Evolutionary conservation across 2,113 vertebrate genomes (phyloP).

Genomic region (Corythoichthys intestinalis): DNA sequence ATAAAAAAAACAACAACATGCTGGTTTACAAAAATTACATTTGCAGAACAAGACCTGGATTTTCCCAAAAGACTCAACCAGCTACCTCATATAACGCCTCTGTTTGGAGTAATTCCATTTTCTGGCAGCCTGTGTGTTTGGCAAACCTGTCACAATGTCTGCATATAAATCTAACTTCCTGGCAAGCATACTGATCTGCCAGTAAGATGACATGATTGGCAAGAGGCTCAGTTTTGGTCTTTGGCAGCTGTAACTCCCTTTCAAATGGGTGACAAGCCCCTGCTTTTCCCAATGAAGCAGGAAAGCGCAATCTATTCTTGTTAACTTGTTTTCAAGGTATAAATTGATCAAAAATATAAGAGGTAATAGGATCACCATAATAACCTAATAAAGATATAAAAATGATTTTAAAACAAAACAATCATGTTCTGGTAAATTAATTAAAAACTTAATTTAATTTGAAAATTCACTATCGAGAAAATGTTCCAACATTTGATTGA

Average conservation of each 20-base stretch:
- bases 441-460: neutral
- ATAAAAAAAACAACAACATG: constrained; percentile 2
- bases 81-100: constrained; percentile 15
- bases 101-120: constrained; percentile 27
- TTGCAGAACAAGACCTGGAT: constrained; percentile 19
- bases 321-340: constrained; percentile 4
- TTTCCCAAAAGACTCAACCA: constrained; percentile 5
- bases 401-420: no score
- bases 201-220: constrained; percentile 59
- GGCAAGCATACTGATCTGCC: constrained; percentile 46
- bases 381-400: neutral
- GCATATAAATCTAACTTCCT: constrained; percentile 51
- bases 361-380: neutral
- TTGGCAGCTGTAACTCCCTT: constrained; percentile 48
- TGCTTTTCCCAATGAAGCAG: constrained; percentile 23
- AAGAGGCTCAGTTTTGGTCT: constrained; percentile 37
- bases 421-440: neutral
- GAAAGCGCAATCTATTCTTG: constrained; percentile 14
- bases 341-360: neutral
- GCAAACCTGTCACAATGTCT: constrained; percentile 49
- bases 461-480: neutral
- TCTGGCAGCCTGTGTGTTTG: constrained; percentile 45
- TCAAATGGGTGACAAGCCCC: constrained; percentile 32
- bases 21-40: constrained; percentile 15
- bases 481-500: neutral